A percentile compares a stretch with the other conserved stretches of the same genome.
phyloP scores from a whole-genome alignment of 2,113 vertebrate species.

The Pao palembangensis region DNA sequence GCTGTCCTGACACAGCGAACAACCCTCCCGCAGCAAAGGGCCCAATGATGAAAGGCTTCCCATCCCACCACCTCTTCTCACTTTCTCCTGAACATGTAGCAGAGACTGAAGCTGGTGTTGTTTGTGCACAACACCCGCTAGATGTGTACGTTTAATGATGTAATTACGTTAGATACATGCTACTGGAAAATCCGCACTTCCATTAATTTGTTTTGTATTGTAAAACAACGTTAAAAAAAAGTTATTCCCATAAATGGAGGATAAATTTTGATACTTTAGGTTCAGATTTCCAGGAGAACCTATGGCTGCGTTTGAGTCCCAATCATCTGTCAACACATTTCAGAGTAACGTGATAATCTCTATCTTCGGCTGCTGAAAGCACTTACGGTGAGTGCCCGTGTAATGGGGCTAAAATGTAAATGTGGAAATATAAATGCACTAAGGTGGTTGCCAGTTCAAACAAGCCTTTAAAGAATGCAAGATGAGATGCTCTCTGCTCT shows the following conservation, averaged over 20 bases:
- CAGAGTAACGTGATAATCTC: constrained; percentile 14
- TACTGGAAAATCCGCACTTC: not conserved
- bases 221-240: too few species aligned
- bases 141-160: not conserved
- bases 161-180: not conserved
- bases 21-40: not conserved
- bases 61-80: not conserved
- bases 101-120: not conserved
- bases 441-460: constrained; percentile 15
- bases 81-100: not conserved
- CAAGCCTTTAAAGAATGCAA: constrained; percentile 31
- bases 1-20: not conserved
- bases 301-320: not conserved
- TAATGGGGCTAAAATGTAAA: constrained; percentile 44
- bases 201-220: not conserved
- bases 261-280: constrained; percentile 13
- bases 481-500: constrained; percentile 28
- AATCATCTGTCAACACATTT: constrained; percentile 15
- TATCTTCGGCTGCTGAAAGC: constrained; percentile 21
- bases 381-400: constrained; percentile 40
- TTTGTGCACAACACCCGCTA: not conserved
- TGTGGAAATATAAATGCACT: constrained; percentile 47
- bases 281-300: not conserved
- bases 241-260: not conserved
- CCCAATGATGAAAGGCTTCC: constrained; percentile 1